Evolutionary conservation across 2,113 vertebrate species (phyloP).

Genomic region (Shinisaurus crocodilurus): DNA sequence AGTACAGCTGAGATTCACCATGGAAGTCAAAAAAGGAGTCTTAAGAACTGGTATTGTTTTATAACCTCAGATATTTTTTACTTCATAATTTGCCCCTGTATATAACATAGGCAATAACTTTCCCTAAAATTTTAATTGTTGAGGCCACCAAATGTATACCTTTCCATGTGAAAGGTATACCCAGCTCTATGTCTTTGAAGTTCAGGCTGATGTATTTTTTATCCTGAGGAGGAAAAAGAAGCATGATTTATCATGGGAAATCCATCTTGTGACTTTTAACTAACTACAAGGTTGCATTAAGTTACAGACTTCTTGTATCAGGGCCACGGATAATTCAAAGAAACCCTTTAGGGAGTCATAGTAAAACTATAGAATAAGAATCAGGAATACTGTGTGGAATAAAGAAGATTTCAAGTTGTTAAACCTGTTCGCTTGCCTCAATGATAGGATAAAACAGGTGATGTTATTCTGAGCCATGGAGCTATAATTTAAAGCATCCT

Average conservation of each 20-base stretch:
- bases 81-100: background rate
- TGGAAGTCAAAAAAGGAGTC: background rate
- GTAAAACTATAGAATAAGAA: slow-evolving; percentile 5
- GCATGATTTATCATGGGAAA: background rate
- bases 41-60: background rate
- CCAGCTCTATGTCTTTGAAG: background rate
- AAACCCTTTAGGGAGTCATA: slow-evolving; percentile 16
- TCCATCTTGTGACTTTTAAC: slow-evolving; percentile 3
- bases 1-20: background rate
- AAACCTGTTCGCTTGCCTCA: background rate
- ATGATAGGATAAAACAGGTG: background rate
- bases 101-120: background rate
- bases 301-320: background rate
- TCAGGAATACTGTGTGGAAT: background rate
- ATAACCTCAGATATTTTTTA: background rate
- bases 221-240: background rate
- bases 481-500: slow-evolving; percentile 24
- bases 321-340: background rate
- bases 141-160: background rate
- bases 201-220: background rate
- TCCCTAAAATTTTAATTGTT: background rate
- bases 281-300: slow-evolving; percentile 17
- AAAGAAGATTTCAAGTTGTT: slow-evolving; percentile 2
- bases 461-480: background rate
- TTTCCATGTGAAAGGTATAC: background rate